Conservation (phyloP, 2,797 vertebrate species). For the Cirrhinus molitorella region DNA sequence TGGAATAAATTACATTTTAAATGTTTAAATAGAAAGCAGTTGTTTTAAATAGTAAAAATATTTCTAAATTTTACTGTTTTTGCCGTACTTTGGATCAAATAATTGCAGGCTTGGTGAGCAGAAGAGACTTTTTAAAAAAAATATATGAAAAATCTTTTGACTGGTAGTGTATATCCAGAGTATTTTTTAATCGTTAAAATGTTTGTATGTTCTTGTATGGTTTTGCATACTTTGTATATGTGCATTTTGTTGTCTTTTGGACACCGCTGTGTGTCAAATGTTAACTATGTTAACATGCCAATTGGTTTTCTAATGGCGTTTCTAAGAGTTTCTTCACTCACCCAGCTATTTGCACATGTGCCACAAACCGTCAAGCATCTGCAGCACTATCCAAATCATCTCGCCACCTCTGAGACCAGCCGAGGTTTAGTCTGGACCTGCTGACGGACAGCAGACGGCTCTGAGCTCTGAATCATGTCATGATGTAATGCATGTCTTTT, state of each 20-base stretch:
- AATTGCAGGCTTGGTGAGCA: too few relatives aligned
- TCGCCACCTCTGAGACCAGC: constrained; percentile 19
- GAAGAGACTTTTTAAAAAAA: too few relatives aligned
- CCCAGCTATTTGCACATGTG: not conserved
- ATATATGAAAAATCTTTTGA: too few relatives aligned
- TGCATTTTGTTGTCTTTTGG: not conserved
- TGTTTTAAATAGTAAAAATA: too few relatives aligned
- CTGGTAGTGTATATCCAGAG: too few relatives aligned
- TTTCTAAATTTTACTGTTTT: too few relatives aligned
- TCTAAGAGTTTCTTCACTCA: not conserved
- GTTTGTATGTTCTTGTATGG: too few relatives aligned
- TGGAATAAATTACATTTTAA: too few relatives aligned
- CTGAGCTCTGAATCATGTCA: not conserved
- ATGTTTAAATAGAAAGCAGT: too few relatives aligned
- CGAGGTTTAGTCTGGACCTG: not conserved
- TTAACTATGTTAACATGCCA: not conserved
- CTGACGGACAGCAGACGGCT: constrained; percentile 19
- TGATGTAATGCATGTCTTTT: not conserved
- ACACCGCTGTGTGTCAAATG: not conserved
- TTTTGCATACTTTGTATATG: not conserved
- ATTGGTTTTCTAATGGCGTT: not conserved
- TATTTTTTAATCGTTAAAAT: too few relatives aligned
- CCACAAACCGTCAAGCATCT: not conserved
- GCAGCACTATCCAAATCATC: not conserved
- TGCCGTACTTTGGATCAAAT: too few relatives aligned